Evolutionary conservation across 2,888 invertebrate genomes (phyloP).

Genomic region (Mythimna lalbum): DNA sequence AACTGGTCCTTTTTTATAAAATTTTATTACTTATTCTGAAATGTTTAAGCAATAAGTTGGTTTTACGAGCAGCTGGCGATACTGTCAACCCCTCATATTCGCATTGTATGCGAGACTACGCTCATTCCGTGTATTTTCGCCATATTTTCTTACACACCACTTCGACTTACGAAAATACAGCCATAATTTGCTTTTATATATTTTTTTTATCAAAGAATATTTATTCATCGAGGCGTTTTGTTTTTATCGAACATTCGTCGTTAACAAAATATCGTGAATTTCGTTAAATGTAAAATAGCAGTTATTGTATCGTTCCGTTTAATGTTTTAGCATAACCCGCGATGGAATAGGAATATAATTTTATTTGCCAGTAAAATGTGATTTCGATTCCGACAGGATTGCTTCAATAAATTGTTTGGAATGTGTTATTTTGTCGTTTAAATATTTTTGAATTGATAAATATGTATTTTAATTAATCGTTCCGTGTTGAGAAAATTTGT

Average conservation of each 20-base stretch:
- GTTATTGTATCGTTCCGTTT: slow-evolving; percentile 22
- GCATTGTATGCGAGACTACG: slow-evolving; percentile 48
- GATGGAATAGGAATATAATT: slow-evolving; percentile 31
- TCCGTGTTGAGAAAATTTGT: slow-evolving; percentile 17
- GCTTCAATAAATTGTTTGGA: slow-evolving; percentile 30
- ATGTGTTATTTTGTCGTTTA: slow-evolving; percentile 20
- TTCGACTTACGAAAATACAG: slow-evolving; percentile 47
- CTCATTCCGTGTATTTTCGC: slow-evolving; percentile 45
- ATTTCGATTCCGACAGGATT: slow-evolving; percentile 18
- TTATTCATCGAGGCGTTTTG: slow-evolving; percentile 24
- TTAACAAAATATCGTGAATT: slow-evolving; percentile 42
- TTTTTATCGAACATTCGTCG: slow-evolving; percentile 23
- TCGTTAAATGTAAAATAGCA: slow-evolving; percentile 37
- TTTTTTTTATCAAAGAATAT: slow-evolving; percentile 29
- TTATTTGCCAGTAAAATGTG: slow-evolving; percentile 30
- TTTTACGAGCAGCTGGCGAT: slow-evolving; percentile 78
- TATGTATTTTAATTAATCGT: slow-evolving; percentile 24
- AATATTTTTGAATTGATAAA: slow-evolving; percentile 20
- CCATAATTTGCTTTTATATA: slow-evolving; percentile 34
- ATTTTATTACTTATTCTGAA: slow-evolving; percentile 62
- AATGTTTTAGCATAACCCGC: slow-evolving; percentile 17
- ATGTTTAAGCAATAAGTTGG: slow-evolving; percentile 75
- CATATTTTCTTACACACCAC: slow-evolving; percentile 52
- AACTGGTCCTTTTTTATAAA: slow-evolving; percentile 46
- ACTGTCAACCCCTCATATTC: slow-evolving; percentile 68